A percentile compares a stretch with the other conserved stretches of the same genome.
These are phyloP conservation scores for Drepanosiphum platanoidis DNA, from an alignment of 2,888 invertebrate species.

Conservation along the genomic window DNA sequence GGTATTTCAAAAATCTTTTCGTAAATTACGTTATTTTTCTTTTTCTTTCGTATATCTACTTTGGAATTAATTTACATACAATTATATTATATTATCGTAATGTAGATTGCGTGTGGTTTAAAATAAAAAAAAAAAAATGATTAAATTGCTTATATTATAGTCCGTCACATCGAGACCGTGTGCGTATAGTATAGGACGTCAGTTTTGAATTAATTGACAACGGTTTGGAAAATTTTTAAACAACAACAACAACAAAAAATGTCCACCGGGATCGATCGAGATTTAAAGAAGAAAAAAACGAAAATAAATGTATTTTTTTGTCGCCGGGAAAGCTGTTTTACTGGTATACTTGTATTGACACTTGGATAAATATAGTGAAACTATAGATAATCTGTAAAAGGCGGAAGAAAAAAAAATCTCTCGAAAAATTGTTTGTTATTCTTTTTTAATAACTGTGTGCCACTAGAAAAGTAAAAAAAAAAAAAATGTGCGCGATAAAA, in stretches of 20 bases:
- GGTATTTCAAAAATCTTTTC: background rate
- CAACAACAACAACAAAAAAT: background rate
- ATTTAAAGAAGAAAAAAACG: background rate
- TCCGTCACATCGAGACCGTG: background rate
- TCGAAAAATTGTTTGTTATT: background rate
- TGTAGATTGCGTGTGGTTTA: background rate
- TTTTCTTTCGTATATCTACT: background rate
- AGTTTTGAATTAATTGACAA: slow-evolving; percentile 10
- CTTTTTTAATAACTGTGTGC: too few species aligned
- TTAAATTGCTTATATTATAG: background rate
- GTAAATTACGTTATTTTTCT: background rate
- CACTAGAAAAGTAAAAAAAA: background rate
- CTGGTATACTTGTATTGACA: background rate
- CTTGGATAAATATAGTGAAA: background rate
- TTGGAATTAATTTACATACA: background rate
- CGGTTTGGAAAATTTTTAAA: background rate
- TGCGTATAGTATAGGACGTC: background rate
- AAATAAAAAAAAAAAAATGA: background rate
- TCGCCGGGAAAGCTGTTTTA: background rate
- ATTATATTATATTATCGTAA: background rate
- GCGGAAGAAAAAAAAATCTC: background rate
- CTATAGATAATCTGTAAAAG: background rate
- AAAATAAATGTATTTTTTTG: background rate
- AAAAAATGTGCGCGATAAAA: background rate
- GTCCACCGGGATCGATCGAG: too few species aligned